Evolutionary conservation across 1,140 invertebrate genomes (phyloP), one percentile per base, ranked within the genome.

Genomic region (Chironomus striatipennis): DNA sequence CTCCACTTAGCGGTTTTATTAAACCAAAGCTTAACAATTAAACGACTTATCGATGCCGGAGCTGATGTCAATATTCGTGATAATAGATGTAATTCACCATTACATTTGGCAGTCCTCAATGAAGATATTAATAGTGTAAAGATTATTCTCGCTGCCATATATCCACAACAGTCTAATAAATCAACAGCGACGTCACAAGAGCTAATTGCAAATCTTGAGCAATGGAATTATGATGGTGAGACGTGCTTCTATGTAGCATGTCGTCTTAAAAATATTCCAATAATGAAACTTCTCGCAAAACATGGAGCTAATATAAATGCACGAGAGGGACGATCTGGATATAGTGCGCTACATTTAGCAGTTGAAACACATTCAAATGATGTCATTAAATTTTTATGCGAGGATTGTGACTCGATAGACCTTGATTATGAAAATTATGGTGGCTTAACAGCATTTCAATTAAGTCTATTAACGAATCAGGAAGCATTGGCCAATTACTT

Each of bases 1-100:
- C 47, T 57, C n/a, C 47, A 57, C n/a, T 15, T 57, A n/a, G 47
- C 47, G 12, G 47, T 57, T 10, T 57, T 57, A n/a, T n/a, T n/a
- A n/a, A 12, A 57, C 12, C 12, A n/a, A n/a, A 12, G n/a, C 12
- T n/a, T n/a, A 15, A 57, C 47, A 57, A n/a, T 57, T 57, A 12
- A 15, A n/a, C 12, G n/a, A 57, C 47, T 57, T 57, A 57, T 57
- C n/a, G n/a, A 57, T 15, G 47, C 47, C 12, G 47, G 47, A n/a
- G 47, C 47, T 57, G 47, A 57, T 57, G n/a, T 57, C 4, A 57
- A 57, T 57, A n/a, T n/a, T n/a, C 47, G 47, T 57, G 47, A 57
- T 57, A 57, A 57, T 57, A 57, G 47, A 57, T 57, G 47, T 57
- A 57, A 57, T 57, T 57, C 47, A 57, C 47, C 47, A 15, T 57